Evolutionary conservation across 2,113 vertebrate species (phyloP).

Genomic region (Reinhardtius hippoglossoides): DNA sequence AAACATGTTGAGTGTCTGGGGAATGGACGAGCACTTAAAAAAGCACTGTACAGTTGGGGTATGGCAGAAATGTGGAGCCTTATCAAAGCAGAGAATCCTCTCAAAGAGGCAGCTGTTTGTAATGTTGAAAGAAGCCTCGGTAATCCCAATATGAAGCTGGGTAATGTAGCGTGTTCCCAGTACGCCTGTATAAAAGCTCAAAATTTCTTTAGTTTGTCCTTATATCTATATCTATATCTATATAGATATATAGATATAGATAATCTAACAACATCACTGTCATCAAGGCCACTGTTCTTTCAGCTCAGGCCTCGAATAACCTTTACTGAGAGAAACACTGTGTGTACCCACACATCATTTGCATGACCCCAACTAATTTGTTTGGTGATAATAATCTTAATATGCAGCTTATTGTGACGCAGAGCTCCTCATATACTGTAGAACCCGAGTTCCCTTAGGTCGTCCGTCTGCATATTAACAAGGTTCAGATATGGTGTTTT

Average conservation of each 20-base stretch:
- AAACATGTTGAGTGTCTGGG: neutral
- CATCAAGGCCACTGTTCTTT: neutral
- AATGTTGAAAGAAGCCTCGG: no score
- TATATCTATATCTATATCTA: no score
- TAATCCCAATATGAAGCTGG: neutral
- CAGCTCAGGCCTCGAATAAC: conserved; percentile 5
- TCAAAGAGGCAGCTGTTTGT: neutral
- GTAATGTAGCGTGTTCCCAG: neutral
- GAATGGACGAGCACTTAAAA: neutral
- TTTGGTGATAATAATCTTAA: conserved; percentile 48
- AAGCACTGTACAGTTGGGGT: neutral
- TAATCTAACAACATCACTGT: neutral
- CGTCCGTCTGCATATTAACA: conserved; percentile 56
- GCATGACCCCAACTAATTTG: conserved; percentile 35
- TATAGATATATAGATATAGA: no score
- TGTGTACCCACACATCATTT: conserved; percentile 20
- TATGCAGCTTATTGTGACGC: conserved; percentile 45
- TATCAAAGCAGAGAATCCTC: neutral
- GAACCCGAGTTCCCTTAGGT: conserved; percentile 35
- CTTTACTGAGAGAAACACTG: conserved; percentile 1
- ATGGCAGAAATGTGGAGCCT: neutral
- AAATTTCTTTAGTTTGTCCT: neutral
- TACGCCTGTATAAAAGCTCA: neutral
- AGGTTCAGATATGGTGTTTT: conserved; percentile 52
- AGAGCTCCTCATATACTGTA: conserved; percentile 34